Base-by-base conservation (phyloP, 2,797 vertebrate genomes). In the Chanos chanos region DNA sequence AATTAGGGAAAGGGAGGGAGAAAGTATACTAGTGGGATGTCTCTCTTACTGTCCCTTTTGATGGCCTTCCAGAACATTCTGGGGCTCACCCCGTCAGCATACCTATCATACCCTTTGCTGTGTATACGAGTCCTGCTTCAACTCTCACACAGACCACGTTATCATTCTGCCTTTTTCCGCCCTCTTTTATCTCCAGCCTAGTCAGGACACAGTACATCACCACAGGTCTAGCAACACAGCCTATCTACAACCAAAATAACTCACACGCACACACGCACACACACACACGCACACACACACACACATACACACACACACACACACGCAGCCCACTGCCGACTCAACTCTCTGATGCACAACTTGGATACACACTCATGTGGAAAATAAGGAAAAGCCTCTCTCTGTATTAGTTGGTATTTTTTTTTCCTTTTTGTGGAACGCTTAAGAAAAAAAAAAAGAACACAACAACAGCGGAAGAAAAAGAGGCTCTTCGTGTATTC, bases 201-300 rank as follows among this genome's bases (percentile, higher is more conserved):
- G 48, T 62, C 53, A 63, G 47, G 40, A 33, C 25, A 21, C 18
- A 50, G 37, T 37, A 51, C 47, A 43, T 59, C 52, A 34, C 33
- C 45, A 39, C 65, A 52, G 59, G 25, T 67, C 40, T 69, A 57
- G 69, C 63, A 66, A 70, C 58, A 58, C 27, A 3, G 48, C 62
- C 66, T 70, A 70, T 68, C 66, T 63, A 66, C 37, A 59, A 31
- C 19, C 7, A 27, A 45, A 48, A 0, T 43, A 53, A 43, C 9
- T 4, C 8, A 43, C 37, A 30, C 25, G 43, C 54, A 44, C 25
- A 22, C 24, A 22, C 49, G 56, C n/a, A n/a, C n/a, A n/a, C n/a
- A n/a, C 7, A 27, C 45, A 48, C 0, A 43, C 53, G 43, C 9
- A 4, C 8, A 43, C 37, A 30, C 25, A 43, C 54, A 44, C 25